phyloP scores from a whole-genome alignment of 2,113 vertebrate species.

The Donacobius atricapilla region DNA sequence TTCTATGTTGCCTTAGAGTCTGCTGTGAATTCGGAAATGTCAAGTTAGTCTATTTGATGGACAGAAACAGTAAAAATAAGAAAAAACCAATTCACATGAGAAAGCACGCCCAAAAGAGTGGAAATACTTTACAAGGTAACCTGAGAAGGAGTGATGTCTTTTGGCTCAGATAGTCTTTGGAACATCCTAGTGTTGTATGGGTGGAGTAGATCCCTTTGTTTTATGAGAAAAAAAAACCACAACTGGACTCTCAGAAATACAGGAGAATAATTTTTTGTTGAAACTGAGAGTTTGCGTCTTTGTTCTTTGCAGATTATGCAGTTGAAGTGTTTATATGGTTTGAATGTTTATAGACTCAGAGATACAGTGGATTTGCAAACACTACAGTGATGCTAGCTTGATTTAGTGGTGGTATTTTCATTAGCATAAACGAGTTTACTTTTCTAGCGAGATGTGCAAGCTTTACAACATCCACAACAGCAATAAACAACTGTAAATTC shows the following conservation, averaged over 20 bases:
- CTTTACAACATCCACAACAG: not conserved
- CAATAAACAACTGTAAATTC: not conserved
- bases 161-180: not conserved
- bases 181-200: not conserved
- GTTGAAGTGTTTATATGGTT: not conserved
- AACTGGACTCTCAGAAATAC: not conserved
- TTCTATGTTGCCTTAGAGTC: not conserved
- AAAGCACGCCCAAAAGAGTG: not conserved
- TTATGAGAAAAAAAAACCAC: not conserved
- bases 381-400: not conserved
- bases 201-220: not conserved
- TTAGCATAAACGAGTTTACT: not conserved
- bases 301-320: not conserved
- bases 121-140: not conserved
- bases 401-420: not conserved
- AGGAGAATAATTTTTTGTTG: not conserved
- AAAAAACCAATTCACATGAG: not conserved
- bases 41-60: not conserved
- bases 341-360: not conserved
- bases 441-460: not conserved
- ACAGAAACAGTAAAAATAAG: not conserved
- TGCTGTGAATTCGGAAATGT: not conserved
- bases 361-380: not conserved
- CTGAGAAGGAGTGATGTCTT: not conserved
- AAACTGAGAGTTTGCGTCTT: not conserved